phyloP scores from a whole-genome alignment of 2,888 invertebrate species.

The Clitarchus hookeri region DNA sequence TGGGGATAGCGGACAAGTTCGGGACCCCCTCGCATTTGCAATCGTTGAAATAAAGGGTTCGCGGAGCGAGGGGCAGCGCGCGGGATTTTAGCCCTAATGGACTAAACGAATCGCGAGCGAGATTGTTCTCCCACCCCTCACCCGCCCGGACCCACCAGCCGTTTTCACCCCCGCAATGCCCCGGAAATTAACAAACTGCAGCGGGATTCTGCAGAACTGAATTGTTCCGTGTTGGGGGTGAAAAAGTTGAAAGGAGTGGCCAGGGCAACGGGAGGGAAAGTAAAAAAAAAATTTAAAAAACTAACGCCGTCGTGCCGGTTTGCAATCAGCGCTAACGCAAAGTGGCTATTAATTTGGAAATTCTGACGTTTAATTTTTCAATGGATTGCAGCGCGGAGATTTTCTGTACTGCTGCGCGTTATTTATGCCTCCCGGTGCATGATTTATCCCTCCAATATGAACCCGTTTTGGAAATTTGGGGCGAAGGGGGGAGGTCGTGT shows the following conservation, averaged over 20 bases:
- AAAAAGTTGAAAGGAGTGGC: not conserved
- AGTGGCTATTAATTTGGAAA: slow-evolving; percentile 10
- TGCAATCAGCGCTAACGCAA: not conserved
- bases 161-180: not conserved
- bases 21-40: not conserved
- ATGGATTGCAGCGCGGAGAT: not conserved
- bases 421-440: too few relatives aligned
- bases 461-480: too few relatives aligned
- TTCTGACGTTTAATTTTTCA: not conserved
- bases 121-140: not conserved
- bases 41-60: not conserved
- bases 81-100: slow-evolving; percentile 7
- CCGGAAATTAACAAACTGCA: slow-evolving; percentile 11
- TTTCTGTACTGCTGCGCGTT: too few relatives aligned
- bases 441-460: too few relatives aligned
- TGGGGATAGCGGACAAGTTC: not conserved
- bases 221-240: not conserved
- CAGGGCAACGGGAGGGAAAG: too few relatives aligned
- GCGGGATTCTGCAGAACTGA: not conserved
- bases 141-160: not conserved
- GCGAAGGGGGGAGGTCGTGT: too few relatives aligned
- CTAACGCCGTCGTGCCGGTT: not conserved
- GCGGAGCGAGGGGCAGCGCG: not conserved
- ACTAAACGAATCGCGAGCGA: slow-evolving; percentile 14
- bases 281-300: too few relatives aligned